phyloP scores from a whole-genome alignment of 2,797 vertebrate genomes.

The Percopsis omiscomaycus region DNA sequence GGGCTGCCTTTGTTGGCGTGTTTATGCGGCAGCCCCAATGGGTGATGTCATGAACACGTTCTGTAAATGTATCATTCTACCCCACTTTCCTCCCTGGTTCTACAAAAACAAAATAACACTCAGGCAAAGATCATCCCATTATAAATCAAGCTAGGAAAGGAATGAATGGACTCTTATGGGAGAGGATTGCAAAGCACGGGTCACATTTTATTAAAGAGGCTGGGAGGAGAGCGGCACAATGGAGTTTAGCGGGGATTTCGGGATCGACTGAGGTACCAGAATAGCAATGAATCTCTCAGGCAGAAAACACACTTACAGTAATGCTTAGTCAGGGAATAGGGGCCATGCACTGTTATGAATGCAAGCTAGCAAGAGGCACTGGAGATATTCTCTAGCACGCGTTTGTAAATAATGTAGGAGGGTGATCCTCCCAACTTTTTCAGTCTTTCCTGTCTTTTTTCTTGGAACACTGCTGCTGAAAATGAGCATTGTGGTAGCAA shows the following conservation, averaged over 20 bases:
- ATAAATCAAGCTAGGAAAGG: conserved; percentile 40
- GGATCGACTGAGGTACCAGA: not conserved
- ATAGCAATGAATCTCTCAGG: conserved; percentile 6
- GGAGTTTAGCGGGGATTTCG: conserved; percentile 15
- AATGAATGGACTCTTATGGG: conserved; percentile 28
- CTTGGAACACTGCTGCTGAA: conserved; percentile 6
- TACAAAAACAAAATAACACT: conserved; percentile 36
- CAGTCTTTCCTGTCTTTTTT: not conserved
- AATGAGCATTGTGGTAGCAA: conserved; percentile 15
- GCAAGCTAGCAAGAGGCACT: not conserved
- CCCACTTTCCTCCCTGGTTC: conserved; percentile 43
- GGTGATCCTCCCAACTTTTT: conserved; percentile 1
- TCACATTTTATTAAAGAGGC: conserved; percentile 34
- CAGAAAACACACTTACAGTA: not conserved
- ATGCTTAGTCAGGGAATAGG: not conserved
- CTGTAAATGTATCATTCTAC: conserved; percentile 67
- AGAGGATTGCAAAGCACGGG: conserved; percentile 22
- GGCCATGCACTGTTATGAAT: not conserved
- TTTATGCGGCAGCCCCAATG: conserved; percentile 35
- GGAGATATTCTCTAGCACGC: not conserved
- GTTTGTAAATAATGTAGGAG: not conserved
- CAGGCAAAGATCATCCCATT: conserved; percentile 45
- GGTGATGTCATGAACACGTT: conserved; percentile 28
- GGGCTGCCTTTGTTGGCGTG: conserved; percentile 29
- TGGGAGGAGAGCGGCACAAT: conserved; percentile 5